Base-by-base conservation (phyloP, 2,113 vertebrate species). In the Pycnonotus jocosus region DNA sequence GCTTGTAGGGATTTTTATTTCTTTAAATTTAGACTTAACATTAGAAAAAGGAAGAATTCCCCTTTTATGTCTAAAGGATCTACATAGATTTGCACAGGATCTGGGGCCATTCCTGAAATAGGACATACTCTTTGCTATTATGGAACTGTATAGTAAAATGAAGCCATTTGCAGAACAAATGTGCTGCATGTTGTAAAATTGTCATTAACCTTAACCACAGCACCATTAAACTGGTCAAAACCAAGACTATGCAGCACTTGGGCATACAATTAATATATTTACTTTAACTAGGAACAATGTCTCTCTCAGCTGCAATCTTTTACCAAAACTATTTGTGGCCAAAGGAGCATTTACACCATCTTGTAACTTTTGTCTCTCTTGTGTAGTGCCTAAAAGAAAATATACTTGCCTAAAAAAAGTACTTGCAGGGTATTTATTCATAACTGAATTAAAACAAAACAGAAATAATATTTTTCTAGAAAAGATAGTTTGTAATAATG, bases 21-120 rank as follows among this genome's bases (percentile, higher is more conserved):
- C 27, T 88, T 96, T 90, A 78, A 90, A 95, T 97, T 92, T 83
- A 71, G 23, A 79, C 8, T 53, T 45, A 89, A 42, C 19, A 58
- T 60, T 66, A 38, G 19, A 37, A 82, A 85, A 65, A 45, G 31
- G 38, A 23, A 53, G 0, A 60, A 33, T 35, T 73, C n/a, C 33
- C 42, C 8, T 45, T 92, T 93, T 88, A 35, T 51, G 60, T 79
- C 58, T 44, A 68, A 54, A 31, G 82, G 2, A 38, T 70, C 38
- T 84, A 19, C 28, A 35, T 56, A 30, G 17, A 47, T 93, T 91
- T 44, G 47, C 57, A 92, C 68, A 58, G 69, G 61, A 74, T 81
- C 27, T 94, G 70, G 62, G 37, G 24, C 60, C 1, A 0, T 57
- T 93, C 54, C 86, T 78, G 70, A 81, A 83, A 86, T n/a, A n/a